Evolutionary conservation across 1,140 invertebrate genomes (phyloP), one percentile per base, ranked within the genome.

Genomic region (Dryas iulia): DNA sequence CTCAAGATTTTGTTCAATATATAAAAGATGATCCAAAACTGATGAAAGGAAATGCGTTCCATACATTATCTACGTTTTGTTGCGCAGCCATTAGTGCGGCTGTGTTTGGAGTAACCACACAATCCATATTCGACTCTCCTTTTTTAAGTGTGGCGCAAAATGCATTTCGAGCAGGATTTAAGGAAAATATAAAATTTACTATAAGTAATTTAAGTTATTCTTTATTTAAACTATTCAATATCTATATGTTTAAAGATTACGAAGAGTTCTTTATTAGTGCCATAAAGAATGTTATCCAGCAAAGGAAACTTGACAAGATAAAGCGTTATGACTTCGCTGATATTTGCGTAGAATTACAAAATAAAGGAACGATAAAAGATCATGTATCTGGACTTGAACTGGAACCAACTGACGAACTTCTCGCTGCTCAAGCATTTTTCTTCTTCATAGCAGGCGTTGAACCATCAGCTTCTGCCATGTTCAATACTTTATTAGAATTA

Each of bases 401-500:
- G 12, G 61, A 82, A 57, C 75, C 78, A 0, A 76, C 79, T 3
- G 82, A 84, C 47, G 84, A 84, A 30, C 10, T 85, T 23, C 57
- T 87, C 23, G 82, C 89, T 4, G 89, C 79, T 59, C 93, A 88
- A 72, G 83, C 77, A 24, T 91, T 91, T 60, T 82, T 91, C 68
- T 89, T 89, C 57, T 89, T 87, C 14, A 72, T 94, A 1, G 94
- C 94, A 59, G 94, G 94, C 11, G 94, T 93, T 47, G 94, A 95
- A 66, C 94, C 95, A 0, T 94, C 94, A 0, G 91, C 93, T 3
- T 91, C 90, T n/a, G 71, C 92, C 0, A 79, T 95, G 26, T 86
- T 88, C n/a, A 90, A 87, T 52, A 79, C 87, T 3, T 73, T 90
- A 8, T 79, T 86, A 23, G 87, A 92, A 76, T 78, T 95, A 25